A percentile compares a stretch with the other conserved stretches of the same genome.
Conservation (phyloP, 2,113 vertebrate species). For the Istiophorus platypterus region DNA sequence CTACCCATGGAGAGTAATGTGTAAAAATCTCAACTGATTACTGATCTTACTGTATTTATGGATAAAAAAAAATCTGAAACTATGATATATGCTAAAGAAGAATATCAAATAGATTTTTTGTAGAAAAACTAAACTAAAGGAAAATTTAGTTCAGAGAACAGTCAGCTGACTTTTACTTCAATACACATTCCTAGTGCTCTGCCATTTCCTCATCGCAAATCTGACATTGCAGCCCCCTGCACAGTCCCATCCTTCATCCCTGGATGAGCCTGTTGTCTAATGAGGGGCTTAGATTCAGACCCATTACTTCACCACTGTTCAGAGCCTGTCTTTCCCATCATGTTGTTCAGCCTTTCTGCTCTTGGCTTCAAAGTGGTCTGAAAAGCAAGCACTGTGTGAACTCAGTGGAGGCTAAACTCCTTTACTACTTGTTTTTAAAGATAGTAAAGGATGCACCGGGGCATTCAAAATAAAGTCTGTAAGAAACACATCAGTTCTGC, state of each 20-base stretch:
- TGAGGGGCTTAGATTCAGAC: constrained; percentile 66
- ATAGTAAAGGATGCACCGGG: constrained; percentile 1
- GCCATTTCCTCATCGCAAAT: constrained; percentile 59
- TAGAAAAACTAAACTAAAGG: background rate
- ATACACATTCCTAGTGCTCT: constrained; percentile 59
- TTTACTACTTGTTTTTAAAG: constrained; percentile 5
- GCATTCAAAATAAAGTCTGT: background rate
- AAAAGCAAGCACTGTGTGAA: constrained; percentile 42
- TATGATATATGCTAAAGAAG: background rate
- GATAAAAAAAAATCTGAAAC: background rate
- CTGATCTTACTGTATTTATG: background rate
- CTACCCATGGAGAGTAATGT: background rate
- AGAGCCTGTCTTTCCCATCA: constrained; percentile 52
- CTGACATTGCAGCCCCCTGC: constrained; percentile 65
- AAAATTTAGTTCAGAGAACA: constrained; percentile 44
- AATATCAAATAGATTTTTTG: background rate
- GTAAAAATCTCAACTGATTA: background rate
- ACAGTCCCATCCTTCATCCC: constrained; percentile 59
- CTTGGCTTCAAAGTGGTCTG: constrained; percentile 36
- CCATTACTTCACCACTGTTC: constrained; percentile 66
- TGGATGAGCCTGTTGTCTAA: constrained; percentile 62
- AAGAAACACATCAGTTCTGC: constrained; percentile 24
- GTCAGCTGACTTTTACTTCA: constrained; percentile 68
- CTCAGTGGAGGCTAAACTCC: constrained; percentile 2
- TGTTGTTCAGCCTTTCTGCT: constrained; percentile 35